Evolutionary conservation across 1,140 invertebrate genomes (phyloP), one percentile per base, ranked within the genome.

Genomic region (Zaprionus gabonicus): DNA sequence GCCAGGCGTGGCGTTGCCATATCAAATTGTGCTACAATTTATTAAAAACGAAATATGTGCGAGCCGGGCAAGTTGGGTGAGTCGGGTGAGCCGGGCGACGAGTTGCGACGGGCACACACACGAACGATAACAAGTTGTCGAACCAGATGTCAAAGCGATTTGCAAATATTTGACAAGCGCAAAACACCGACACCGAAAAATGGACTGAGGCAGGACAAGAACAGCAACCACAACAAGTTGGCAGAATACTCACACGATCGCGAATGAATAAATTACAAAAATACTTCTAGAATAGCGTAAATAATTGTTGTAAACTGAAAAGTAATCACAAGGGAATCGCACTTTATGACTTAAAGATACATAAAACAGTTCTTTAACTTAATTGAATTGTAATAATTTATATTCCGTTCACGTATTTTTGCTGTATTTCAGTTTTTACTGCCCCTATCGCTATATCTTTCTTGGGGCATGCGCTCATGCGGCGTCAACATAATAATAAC

Each of bases 11-110:
- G 81, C 78, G 73, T 88, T 78, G 85, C 81, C 78, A 81, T 90
- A 90, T 90, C 85, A 90, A 90, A 90, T 90, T 90, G 85, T 90
- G 85, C 76, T 90, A 85, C 85, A 90, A 90, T 90, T 90, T 90
- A 90, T 90, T 90, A 90, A 90, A 90, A 84, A 80, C 85, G 85
- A 90, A 90, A 90, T 90, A 81, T 90, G 81, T 80, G 81, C 80
- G 81, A 88, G 78, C 65, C 80, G 71, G 68, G 53, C 17, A 46
- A 67, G 70, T 15, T 44, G 55, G 23, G 59, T 46, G 59, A 38
- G 34, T 36, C 34, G 27, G 66, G n/a, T 73, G 74, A 78, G 71
- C 57, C 74, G 67, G 60, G 58, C 12, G 68, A 62, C 51, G 60
- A 12, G 56, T 56, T 46, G 73, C 58, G 62, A 51, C 59, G 31